These are phyloP conservation scores for Cyanoramphus novaezelandiae DNA, from an alignment of 2,113 vertebrate species.

Conservation along the genomic window DNA sequence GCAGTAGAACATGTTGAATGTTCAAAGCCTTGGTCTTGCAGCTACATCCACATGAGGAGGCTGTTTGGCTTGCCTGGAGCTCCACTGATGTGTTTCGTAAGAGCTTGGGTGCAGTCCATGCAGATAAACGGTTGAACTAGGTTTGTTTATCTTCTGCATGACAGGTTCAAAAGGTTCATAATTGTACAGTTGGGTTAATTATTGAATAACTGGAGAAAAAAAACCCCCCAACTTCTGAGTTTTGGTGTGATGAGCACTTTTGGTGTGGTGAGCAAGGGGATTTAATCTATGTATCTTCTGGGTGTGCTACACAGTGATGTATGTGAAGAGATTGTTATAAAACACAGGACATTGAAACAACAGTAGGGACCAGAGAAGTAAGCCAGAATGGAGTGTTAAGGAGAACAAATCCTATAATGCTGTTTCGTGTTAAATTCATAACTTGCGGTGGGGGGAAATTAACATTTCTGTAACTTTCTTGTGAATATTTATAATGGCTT, in stretches of 20 bases:
- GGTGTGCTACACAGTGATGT: neutral
- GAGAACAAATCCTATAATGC: neutral
- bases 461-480: neutral
- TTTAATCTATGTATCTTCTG: neutral
- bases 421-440: neutral
- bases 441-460: neutral
- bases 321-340: neutral
- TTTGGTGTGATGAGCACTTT: neutral
- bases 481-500: slow-evolving; percentile 69
- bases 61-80: slow-evolving; percentile 8
- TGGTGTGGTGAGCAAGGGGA: neutral
- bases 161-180: neutral
- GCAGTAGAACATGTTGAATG: neutral
- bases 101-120: neutral
- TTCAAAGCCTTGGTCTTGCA: neutral
- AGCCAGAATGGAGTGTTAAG: neutral
- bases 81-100: neutral
- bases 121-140: neutral
- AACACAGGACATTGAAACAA: neutral
- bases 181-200: neutral
- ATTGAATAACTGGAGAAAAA: neutral
- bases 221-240: neutral
- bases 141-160: slow-evolving; percentile 49
- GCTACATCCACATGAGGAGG: neutral
- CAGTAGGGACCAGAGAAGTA: neutral